Evolutionary conservation across 2,113 vertebrate species (phyloP), one percentile per base, ranked within the genome.

Genomic region (Uria aalge): DNA sequence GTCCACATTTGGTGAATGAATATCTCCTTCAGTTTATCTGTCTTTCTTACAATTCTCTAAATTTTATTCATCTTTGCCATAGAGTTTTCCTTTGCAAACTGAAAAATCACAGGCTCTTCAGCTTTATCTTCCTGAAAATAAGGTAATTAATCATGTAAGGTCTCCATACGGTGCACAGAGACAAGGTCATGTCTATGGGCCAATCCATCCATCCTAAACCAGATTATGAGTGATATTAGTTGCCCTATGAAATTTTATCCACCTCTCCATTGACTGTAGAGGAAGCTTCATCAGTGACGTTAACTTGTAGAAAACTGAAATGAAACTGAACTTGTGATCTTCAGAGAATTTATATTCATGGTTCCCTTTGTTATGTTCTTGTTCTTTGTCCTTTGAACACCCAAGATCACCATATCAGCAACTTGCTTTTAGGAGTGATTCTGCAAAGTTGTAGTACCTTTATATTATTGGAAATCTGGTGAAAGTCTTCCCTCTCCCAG

Each of bases 391-490:
- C 30, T 82, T 27, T 19, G 83, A 38, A 9, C 24, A 10, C 13
- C 23, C 48, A 26, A n/a, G 38, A 8, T 43, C 9, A 6, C n/a
- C 8, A 2, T 16, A 20, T 34, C 4, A 3, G 50, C 45, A 26
- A 0, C 36, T 62, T 27, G 43, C 40, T 43, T 71, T 73, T 32
- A 15, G 73, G n/a, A 50, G 2, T 0, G 22, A 27, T 55, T 47
- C 50, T 34, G 4, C 26, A 19, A 15, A 34, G 7, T 0, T 0
- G 2, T 21, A 23, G 50, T 8, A 6, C 5, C 48, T 20, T 36
- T 11, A 4, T 36, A 5, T 23, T 11, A 2, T 6, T 40, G 60
- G 56, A 27, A 68, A 22, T 11, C 9, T 41, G 10, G 34, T 15
- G 52, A 7, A 38, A 56, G 26, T 9, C 30, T 47, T 21, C 15